phyloP scores from a whole-genome alignment of 2,888 invertebrate species.

The Dicyrtoma fusca region DNA sequence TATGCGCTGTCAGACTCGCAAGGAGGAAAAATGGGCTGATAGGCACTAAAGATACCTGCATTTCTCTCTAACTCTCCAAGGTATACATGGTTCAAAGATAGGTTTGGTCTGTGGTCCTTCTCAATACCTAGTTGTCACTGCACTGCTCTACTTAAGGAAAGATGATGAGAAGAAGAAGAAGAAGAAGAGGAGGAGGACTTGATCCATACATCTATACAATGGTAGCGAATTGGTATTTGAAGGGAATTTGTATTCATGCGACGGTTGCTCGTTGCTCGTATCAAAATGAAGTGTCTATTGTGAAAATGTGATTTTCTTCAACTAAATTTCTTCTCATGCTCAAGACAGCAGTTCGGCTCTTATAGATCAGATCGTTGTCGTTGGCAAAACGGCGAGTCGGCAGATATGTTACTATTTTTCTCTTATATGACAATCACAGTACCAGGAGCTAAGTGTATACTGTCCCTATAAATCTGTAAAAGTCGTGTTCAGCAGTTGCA shows the following conservation, averaged over 20 bases:
- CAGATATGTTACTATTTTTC: neutral
- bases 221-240: conserved; percentile 20
- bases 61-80: no score
- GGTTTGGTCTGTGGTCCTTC: neutral
- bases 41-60: no score
- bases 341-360: neutral
- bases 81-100: no score
- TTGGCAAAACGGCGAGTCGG: no score
- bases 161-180: neutral
- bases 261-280: conserved; percentile 20
- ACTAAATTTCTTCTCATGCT: conserved; percentile 23
- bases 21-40: neutral
- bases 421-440: neutral
- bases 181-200: conserved; percentile 27
- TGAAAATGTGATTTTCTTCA: conserved; percentile 35
- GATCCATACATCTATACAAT: conserved; percentile 30
- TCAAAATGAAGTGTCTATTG: conserved; percentile 38
- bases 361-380: neutral
- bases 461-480: no score
- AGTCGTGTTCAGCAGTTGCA: no score
- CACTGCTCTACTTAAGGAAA: neutral
- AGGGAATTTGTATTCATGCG: conserved; percentile 34
- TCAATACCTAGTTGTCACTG: neutral
- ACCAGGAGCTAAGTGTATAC: no score
- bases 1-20: neutral